Percentiles rank a stretch among this genome's conserved stretches.
Evolutionary conservation across 2,797 vertebrate species (phyloP).

Genomic region (Dendrocincla fuliginosa): DNA sequence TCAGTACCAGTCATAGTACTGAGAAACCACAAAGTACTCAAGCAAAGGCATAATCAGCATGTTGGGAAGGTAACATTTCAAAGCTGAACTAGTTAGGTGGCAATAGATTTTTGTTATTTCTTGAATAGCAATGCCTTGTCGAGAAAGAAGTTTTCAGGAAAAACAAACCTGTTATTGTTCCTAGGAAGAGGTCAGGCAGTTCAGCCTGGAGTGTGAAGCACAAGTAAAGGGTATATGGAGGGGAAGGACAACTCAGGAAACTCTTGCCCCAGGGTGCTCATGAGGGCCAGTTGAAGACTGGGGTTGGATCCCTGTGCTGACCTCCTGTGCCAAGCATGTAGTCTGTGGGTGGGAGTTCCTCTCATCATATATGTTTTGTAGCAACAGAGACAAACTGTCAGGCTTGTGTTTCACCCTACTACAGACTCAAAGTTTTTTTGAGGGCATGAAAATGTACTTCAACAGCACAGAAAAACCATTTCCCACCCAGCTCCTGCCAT

Average conservation of each 20-base stretch:
- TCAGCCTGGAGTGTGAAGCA: background rate
- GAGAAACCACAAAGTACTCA: background rate
- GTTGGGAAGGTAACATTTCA: background rate
- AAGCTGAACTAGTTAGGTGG: background rate
- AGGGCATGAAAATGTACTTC: background rate
- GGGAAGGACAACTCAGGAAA: background rate
- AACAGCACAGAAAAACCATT: slow-evolving; percentile 28
- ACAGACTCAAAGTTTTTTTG: background rate
- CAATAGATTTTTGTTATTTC: background rate
- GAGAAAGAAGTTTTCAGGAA: background rate
- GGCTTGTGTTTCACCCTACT: background rate
- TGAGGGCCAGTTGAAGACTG: accelerated
- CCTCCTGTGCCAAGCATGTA: background rate
- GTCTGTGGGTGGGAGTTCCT: background rate
- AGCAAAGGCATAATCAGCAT: background rate
- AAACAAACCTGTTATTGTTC: background rate
- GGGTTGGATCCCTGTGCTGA: background rate
- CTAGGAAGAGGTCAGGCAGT: background rate
- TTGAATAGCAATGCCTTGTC: accelerated
- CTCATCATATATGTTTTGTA: accelerated
- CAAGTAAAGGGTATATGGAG: background rate
- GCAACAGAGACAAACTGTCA: background rate
- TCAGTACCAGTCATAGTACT: background rate
- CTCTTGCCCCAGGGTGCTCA: background rate
- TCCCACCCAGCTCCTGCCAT: slow-evolving; percentile 27